Evolutionary conservation across 2,113 vertebrate genomes (phyloP).

Genomic region (Pimephales promelas): DNA sequence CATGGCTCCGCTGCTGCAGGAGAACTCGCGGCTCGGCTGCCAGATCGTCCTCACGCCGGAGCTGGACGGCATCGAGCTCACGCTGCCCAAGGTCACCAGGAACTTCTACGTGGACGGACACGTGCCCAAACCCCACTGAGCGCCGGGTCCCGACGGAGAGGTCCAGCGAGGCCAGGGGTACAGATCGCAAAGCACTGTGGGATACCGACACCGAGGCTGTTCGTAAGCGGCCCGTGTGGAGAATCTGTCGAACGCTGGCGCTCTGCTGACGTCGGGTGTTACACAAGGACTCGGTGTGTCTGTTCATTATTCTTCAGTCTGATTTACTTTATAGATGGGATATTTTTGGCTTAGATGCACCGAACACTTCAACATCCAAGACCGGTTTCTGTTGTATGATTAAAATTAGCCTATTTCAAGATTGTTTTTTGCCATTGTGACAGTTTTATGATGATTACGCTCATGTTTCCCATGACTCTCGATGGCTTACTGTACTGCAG

Average conservation of each 20-base stretch:
- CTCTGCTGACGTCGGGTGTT: too few relatives aligned
- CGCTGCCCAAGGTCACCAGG: constrained; percentile 86
- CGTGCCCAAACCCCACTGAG: constrained; percentile 88
- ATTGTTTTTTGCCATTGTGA: not conserved
- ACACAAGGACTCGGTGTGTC: not conserved
- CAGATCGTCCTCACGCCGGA: constrained; percentile 84
- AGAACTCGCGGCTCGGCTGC: constrained; percentile 89
- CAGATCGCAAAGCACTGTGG: not conserved
- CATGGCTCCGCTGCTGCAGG: constrained; percentile 88
- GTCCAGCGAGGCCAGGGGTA: not conserved
- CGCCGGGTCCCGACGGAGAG: not conserved
- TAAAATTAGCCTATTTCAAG: not conserved
- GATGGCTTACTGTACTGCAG: not conserved
- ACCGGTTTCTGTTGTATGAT: not conserved
- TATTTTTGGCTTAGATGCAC: not conserved
- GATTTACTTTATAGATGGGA: not conserved
- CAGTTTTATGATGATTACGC: too few relatives aligned
- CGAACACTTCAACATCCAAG: not conserved
- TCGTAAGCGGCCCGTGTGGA: too few relatives aligned
- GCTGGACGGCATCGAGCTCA: constrained; percentile 83
- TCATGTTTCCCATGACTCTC: not conserved
- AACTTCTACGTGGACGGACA: constrained; percentile 95
- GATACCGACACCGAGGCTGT: too few relatives aligned
- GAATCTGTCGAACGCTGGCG: too few relatives aligned
- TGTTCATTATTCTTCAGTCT: not conserved